Conservation (phyloP, 2,888 invertebrate genomes). For the Meta bourneti region DNA sequence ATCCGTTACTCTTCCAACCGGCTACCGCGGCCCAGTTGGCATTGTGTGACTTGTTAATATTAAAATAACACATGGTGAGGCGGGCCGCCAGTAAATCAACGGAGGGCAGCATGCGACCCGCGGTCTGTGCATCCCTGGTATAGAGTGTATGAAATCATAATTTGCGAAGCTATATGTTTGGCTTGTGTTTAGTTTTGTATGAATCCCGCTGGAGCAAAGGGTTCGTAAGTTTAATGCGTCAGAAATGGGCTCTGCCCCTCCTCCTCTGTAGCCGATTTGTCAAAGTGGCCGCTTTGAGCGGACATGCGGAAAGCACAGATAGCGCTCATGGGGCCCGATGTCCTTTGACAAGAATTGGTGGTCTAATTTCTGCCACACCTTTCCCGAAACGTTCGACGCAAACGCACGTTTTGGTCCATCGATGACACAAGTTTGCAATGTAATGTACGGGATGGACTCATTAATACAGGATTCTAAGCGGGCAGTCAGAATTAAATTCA, state of each 20-base stretch:
- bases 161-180: too few relatives aligned
- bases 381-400: neutral
- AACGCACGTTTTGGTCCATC: neutral
- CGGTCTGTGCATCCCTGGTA: too few relatives aligned
- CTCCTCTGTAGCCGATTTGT: conserved; percentile 31
- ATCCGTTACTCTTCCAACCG: too few relatives aligned
- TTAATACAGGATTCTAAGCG: neutral
- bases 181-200: too few relatives aligned
- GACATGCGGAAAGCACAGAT: conserved; percentile 32
- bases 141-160: too few relatives aligned
- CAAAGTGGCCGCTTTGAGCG: conserved; percentile 57
- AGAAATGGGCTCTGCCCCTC: conserved; percentile 30
- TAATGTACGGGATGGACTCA: neutral
- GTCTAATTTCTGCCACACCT: neutral
- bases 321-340: neutral
- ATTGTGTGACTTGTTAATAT: too few relatives aligned
- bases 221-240: conserved; percentile 26
- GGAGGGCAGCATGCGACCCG: too few relatives aligned
- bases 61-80: too few relatives aligned
- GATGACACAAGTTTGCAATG: neutral
- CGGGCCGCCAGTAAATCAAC: too few relatives aligned
- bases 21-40: too few relatives aligned
- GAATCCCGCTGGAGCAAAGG: neutral
- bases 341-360: neutral
- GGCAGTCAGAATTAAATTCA: neutral